Percentiles rank a stretch among this genome's conserved stretches.
Conservation (phyloP, 2,888 invertebrate species). For the Hirtodrosophila duncani region DNA sequence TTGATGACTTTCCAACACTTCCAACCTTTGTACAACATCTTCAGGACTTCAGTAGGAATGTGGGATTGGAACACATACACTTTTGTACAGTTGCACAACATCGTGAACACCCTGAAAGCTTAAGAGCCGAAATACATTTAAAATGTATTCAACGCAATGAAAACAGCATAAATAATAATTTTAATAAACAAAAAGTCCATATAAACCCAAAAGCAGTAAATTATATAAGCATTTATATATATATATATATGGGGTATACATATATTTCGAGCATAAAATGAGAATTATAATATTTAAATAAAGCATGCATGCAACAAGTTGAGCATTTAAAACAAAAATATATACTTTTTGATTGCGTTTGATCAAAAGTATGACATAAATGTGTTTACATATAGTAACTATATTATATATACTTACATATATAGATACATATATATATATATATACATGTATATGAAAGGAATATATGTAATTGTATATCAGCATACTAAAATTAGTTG, state of each 20-base stretch:
- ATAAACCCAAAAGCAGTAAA: constrained; percentile 35
- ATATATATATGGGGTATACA: constrained; percentile 31
- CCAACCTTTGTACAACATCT: no score
- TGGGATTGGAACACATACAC: no score
- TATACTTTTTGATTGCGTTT: constrained; percentile 67
- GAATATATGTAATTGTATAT: constrained; percentile 43
- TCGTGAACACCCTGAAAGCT: no score
- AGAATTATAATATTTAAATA: constrained; percentile 32
- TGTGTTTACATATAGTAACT: constrained; percentile 53
- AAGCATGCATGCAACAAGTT: constrained; percentile 56
- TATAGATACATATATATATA: constrained; percentile 58
- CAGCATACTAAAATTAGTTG: constrained; percentile 53
- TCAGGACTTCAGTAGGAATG: no score
- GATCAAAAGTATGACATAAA: constrained; percentile 59
- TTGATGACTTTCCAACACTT: no score
- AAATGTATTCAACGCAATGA: constrained; percentile 52
- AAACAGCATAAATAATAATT: constrained; percentile 12
- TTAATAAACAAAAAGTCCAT: constrained; percentile 33
- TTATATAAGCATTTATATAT: constrained; percentile 52
- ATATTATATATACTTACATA: constrained; percentile 59
- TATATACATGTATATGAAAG: constrained; percentile 43
- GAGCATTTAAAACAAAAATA: constrained; percentile 60
- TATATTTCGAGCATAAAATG: constrained; percentile 32
- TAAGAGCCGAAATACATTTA: constrained; percentile 48
- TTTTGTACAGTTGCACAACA: no score